Evolutionary conservation across 2,888 invertebrate species (phyloP), one percentile per base, ranked within the genome.

Genomic region (Dryocosmus kuriphilus): DNA sequence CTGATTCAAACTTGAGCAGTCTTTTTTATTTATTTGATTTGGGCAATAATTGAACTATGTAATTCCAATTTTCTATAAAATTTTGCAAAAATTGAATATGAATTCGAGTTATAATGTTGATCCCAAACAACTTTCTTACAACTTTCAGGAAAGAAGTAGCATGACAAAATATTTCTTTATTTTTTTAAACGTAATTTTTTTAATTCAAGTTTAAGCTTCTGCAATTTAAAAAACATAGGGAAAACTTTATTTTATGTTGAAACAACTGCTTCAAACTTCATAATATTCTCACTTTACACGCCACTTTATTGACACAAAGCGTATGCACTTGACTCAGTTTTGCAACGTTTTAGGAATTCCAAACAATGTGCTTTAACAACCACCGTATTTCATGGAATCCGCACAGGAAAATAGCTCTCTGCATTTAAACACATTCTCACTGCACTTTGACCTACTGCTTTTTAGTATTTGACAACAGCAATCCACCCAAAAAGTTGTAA

Each of bases 381-480:
- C 11, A 24, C 9, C 22, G 22, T 41, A 41, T 65, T 38, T 24
- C 22, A 65, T 65, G 38, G n/a, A 65, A 65, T 24, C 38, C 38
- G 19, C 38, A 38, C 11, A 4, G 38, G 35, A 38, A 65, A 65
- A 65, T 65, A 11, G 65, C 24, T 65, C 24, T 24, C 38, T 38
- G 38, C 65, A 65, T 65, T 65, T 65, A 1, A 41, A 65, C 38
- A 65, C 22, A 65, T 65, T 65, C 35, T 38, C 11, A 22, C 22
- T 65, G 65, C 14, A 65, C 38, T 65, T 65, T 65, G 65, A 65
- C 38, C 24, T 24, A 24, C 65, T 24, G 24, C 7, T 65, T 35
- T 24, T 38, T 38, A 65, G 63, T 38, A 38, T 65, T 65, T 35
- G 24, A 16, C 63, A 65, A 65, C 63, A 65, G 38, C 9, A 63